These are phyloP conservation scores for Drosophila mayaguana DNA, from an alignment of 2,888 invertebrate genomes.

Conservation along the genomic window DNA sequence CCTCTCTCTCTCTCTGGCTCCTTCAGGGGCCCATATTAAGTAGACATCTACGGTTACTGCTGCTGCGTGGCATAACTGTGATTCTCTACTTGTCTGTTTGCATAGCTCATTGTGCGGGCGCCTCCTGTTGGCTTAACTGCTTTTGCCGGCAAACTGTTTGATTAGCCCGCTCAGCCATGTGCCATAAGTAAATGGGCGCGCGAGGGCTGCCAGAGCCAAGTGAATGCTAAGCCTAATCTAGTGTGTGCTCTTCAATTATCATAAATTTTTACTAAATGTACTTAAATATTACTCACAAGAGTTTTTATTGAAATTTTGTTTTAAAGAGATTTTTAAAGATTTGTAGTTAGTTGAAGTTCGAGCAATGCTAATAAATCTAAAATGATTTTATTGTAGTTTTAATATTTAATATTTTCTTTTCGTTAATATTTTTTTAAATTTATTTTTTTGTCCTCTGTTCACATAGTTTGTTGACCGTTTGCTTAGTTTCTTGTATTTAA, in stretches of 20 bases:
- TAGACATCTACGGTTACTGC: conserved; percentile 18
- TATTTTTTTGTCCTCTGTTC: too few species aligned
- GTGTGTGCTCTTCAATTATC: neutral
- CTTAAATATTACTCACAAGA: too few species aligned
- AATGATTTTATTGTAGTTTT: too few species aligned
- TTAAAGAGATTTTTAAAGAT: too few species aligned
- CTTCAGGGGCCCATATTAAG: conserved; percentile 17
- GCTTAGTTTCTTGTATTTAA: too few species aligned
- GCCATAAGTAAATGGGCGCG: conserved; percentile 38
- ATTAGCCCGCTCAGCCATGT: conserved; percentile 62
- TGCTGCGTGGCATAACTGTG: conserved; percentile 33
- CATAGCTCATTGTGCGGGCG: conserved; percentile 48
- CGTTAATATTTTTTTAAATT: too few species aligned
- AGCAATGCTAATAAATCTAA: too few species aligned
- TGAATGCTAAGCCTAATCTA: neutral
- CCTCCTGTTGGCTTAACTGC: conserved; percentile 44
- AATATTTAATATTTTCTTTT: too few species aligned
- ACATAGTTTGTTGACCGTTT: too few species aligned
- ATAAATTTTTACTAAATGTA: too few species aligned
- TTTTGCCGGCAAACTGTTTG: conserved; percentile 57
- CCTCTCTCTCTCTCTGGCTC: neutral
- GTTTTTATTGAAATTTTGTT: too few species aligned
- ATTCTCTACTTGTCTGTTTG: conserved; percentile 46
- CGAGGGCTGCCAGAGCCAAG: conserved; percentile 23
- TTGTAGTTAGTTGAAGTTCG: too few species aligned